Evolutionary conservation across 2,888 invertebrate species (phyloP).

Genomic region (Cremastinae sp.): DNA sequence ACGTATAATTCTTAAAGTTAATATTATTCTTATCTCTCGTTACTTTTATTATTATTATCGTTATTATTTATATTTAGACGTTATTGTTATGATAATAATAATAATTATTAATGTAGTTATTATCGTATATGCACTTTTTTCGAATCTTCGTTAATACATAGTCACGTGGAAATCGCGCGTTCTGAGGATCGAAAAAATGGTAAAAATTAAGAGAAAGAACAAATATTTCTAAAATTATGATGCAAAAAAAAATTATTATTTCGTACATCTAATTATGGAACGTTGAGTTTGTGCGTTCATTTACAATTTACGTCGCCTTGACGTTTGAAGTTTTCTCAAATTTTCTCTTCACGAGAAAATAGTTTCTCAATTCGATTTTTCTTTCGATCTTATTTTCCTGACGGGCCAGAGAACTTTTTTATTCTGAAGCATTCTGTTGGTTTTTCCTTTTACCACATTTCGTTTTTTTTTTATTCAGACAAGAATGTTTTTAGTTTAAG

Average conservation of each 20-base stretch:
- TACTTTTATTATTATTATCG: conserved; percentile 10
- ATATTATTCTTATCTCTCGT: neutral
- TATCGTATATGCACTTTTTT: conserved; percentile 40
- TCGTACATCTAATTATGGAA: conserved; percentile 62
- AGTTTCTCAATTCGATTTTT: no score
- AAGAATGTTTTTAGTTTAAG: no score
- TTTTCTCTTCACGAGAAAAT: no score
- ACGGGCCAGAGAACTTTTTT: conserved; percentile 30
- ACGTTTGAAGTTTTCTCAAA: no score
- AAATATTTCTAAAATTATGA: no score
- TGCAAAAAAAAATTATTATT: conserved; percentile 29
- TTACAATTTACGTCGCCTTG: conserved; percentile 43
- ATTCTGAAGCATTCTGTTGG: no score
- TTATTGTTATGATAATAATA: neutral
- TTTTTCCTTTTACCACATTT: no score
- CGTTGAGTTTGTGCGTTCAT: conserved; percentile 64
- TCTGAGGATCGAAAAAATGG: neutral
- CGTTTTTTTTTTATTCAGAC: no score
- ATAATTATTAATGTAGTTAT: conserved; percentile 16
- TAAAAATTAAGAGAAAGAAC: no score
- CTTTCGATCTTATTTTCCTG: neutral
- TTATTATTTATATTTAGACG: conserved; percentile 10
- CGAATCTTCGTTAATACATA: no score
- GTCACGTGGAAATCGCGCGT: neutral
- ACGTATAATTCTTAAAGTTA: neutral